These are phyloP conservation scores for Halcyon badia DNA, from an alignment of 2,797 vertebrate genomes.

Conservation along the genomic window DNA sequence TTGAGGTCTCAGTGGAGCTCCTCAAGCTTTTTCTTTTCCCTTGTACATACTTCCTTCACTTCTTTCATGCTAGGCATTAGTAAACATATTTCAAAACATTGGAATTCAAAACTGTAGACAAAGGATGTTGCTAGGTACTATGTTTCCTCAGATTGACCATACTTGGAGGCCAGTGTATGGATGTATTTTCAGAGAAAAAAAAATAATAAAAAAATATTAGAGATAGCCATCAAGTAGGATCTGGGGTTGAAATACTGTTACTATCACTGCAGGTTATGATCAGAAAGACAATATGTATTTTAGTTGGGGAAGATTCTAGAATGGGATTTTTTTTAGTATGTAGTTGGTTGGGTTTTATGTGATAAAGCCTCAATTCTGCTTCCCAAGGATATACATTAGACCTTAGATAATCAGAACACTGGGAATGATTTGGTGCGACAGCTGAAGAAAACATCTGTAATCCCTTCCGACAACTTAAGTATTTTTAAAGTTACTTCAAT, in stretches of 20 bases:
- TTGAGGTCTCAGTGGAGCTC: neutral
- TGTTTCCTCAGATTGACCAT: neutral
- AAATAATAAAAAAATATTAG: neutral
- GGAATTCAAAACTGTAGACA: neutral
- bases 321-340: neutral
- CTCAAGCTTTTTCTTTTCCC: neutral
- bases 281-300: neutral
- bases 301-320: neutral
- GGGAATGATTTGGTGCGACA: neutral
- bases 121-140: neutral
- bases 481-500: neutral
- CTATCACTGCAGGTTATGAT: neutral
- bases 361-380: neutral
- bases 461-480: neutral
- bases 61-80: neutral
- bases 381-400: neutral
- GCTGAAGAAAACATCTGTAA: constrained; percentile 26
- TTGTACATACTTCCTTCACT: neutral
- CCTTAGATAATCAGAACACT: neutral
- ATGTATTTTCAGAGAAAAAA: neutral
- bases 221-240: neutral
- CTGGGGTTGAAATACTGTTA: neutral
- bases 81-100: neutral
- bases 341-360: neutral
- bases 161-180: neutral